These are phyloP conservation scores for Alectura lathami DNA, from an alignment of 2,113 vertebrate genomes.

Conservation along the genomic window DNA sequence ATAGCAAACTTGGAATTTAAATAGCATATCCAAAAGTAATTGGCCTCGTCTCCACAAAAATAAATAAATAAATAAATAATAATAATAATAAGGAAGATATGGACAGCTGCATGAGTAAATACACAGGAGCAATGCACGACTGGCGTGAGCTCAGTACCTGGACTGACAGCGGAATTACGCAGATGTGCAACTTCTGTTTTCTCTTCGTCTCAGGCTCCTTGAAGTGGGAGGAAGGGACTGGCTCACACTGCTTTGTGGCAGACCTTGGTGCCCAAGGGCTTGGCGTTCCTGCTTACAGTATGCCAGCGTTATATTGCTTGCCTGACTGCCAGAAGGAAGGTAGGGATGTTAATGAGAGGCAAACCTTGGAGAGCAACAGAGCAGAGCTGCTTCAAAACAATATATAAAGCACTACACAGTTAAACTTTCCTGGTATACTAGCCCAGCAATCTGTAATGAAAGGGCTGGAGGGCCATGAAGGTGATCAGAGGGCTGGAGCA, in stretches of 20 bases:
- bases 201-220: background rate
- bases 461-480: background rate
- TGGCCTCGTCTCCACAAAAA: background rate
- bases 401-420: background rate
- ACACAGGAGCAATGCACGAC: background rate
- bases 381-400: background rate
- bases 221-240: background rate
- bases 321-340: background rate
- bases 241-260: background rate
- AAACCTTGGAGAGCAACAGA: background rate
- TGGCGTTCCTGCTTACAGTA: background rate
- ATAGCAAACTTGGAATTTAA: background rate
- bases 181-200: background rate
- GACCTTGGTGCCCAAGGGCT: background rate
- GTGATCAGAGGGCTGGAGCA: no score
- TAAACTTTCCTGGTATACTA: background rate
- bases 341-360: background rate
- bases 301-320: background rate
- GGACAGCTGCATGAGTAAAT: background rate
- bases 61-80: background rate
- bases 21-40: background rate
- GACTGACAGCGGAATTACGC: fast-evolving
- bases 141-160: background rate
- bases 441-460: background rate
- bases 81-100: background rate